Base-by-base conservation (phyloP, 2,888 invertebrate species). In the Chaetoderma sp. region DNA sequence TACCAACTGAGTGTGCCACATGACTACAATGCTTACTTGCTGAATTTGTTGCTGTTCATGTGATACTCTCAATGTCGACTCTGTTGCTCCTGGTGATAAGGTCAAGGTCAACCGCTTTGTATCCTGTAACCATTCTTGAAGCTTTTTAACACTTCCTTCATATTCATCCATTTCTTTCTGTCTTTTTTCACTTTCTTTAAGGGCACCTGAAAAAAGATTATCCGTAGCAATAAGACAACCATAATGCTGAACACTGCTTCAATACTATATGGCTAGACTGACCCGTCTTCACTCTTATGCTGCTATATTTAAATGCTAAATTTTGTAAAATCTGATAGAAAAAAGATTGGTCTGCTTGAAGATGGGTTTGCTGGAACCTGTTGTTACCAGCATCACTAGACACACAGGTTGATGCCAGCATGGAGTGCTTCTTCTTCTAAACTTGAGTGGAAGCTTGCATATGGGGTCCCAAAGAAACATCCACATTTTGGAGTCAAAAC, bases 51-150 rank as follows among this genome's bases (percentile, higher is more conserved):
- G 63, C 59, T 76, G 76, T 50, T 77, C 58, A 5, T 13, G 69
- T 8, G 75, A 68, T 55, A 72, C 62, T 33, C 67, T 59, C 2
- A 39, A 63, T 25, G 30, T 60, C 49, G 68, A 59, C 8, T 71
- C 71, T 16, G 64, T 54, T 16, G 60, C 45, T 13, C 62, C 56
- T 5, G 77, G 67, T 18, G 74, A 60, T 23, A 73, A 56, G 6
- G 76, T 71, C 54, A 79, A 60, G 5, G 77, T 71, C 52, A 79
- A 58, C 59, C 75, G 72, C 65, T 78, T 80, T 6, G 79, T 81
- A 54, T 81, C 80, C 3, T 71, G 73, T 27, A 83, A 79, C 83
- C 81, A 83, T 56, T 78, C 69, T 70, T 81, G 79, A 23, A 83
- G 68, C 44, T 79, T 77, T 39, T 75, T 75, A 30, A 78, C 75